Base-by-base conservation (phyloP, 2,888 invertebrate genomes). In the Keiferia lycopersicella region DNA sequence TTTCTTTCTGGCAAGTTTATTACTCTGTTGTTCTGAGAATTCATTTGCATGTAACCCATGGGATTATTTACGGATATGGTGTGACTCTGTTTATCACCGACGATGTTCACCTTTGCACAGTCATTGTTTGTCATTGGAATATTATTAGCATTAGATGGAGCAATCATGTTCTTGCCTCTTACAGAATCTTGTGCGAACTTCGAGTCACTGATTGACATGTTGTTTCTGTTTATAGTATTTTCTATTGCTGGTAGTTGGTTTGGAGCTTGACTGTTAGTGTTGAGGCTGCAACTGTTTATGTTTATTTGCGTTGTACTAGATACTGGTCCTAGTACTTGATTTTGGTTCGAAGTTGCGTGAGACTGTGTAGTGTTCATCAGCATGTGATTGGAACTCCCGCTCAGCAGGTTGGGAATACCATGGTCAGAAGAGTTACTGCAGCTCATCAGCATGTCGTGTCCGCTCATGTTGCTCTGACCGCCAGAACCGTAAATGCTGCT, bases 31-130 rank as follows among this genome's bases (percentile, higher is more conserved):
- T 85, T 90, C 68, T 86, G 88, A 7, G 86, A 71, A 74, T 89
- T 91, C 87, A 92, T 88, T 74, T 90, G 88, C 82, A 92, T 86
- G 65, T 86, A 92, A 63, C 88, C 87, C 66, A 91, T 82, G 78
- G 89, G 92, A 72, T 87, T 92, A 71, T 78, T 89, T 6, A 90
- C 86, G 26, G 91, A 83, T 71, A 92, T 88, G 1, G 81, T 79
- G 68, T 90, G 90, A 67, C 82, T 89, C 71, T 82, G 86, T 67
- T 91, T 91, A 50, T 91, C 91, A 72, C 82, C 88, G 18, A 80
- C 81, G 61, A 87, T 83, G 69, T 84, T 90, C 8, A 86, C 83
- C 81, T 91, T 91, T 59, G 88, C 81, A 68, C 88, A 90, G 69
- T 91, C 91, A 68, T 78, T 86, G 66, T 76, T 84, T 14, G 88